Conservation (phyloP, 2,113 vertebrate species). For the Notechis scutatus region DNA sequence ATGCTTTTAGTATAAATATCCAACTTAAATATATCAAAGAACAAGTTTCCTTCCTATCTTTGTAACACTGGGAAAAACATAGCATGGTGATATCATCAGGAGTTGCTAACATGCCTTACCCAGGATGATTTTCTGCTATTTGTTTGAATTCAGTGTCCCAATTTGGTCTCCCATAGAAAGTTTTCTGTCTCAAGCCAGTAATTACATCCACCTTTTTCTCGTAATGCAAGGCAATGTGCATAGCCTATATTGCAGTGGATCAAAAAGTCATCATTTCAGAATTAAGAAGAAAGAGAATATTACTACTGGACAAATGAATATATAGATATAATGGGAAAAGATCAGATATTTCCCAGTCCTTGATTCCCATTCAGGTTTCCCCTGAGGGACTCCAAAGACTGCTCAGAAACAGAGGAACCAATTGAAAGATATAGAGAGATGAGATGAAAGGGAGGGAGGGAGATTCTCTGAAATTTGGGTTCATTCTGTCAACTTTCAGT, state of each 20-base stretch:
- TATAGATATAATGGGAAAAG: not conserved
- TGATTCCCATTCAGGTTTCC: not conserved
- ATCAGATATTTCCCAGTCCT: not conserved
- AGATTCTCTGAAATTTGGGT: not conserved
- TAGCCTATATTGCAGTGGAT: conserved; percentile 67
- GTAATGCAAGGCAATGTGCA: conserved; percentile 76
- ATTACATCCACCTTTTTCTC: conserved; percentile 72
- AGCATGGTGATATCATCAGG: conserved; percentile 34
- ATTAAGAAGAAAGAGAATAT: conserved; percentile 31
- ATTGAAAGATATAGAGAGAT: not conserved
- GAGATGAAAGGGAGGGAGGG: not conserved
- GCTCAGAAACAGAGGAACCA: not conserved
- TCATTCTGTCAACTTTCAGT: not conserved
- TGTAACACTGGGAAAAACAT: conserved; percentile 47
- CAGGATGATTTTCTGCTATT: conserved; percentile 72
- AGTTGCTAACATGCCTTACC: conserved; percentile 63
- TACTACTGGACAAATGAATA: not conserved
- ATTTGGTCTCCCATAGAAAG: conserved; percentile 77
- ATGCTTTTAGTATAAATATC: conserved; percentile 69
- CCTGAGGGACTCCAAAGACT: not conserved
- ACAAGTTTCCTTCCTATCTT: conserved; percentile 27
- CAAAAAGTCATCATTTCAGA: conserved; percentile 39
- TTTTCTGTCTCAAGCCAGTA: conserved; percentile 79
- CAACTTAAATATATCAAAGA: conserved; percentile 64
- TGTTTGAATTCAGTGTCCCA: conserved; percentile 77